A percentile compares a stretch with the other conserved stretches of the same genome.
Conservation (phyloP, 2,113 vertebrate genomes). For the Chaenogobius annularis region DNA sequence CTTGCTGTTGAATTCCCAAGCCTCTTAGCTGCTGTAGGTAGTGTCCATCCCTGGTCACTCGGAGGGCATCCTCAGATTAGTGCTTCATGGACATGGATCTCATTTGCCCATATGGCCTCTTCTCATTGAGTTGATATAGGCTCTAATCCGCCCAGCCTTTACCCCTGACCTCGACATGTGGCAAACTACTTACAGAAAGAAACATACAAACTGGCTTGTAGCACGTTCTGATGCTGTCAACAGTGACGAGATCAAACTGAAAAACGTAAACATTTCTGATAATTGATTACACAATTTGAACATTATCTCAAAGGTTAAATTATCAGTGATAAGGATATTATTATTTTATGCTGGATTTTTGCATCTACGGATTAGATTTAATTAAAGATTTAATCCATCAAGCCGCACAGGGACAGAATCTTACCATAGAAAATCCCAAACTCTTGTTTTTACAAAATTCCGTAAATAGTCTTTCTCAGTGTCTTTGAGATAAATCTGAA, state of each 20-base stretch:
- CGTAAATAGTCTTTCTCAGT: background rate
- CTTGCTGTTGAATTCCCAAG: slow-evolving; percentile 62
- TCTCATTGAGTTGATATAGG: slow-evolving; percentile 71
- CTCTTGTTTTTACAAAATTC: slow-evolving; percentile 1
- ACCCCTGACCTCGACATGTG: slow-evolving; percentile 69
- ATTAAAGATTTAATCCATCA: slow-evolving; percentile 54
- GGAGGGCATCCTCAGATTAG: slow-evolving; percentile 75
- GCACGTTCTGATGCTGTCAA: slow-evolving; percentile 24
- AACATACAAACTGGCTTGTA: slow-evolving; percentile 35
- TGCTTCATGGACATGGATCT: slow-evolving; percentile 69
- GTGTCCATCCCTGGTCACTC: slow-evolving; percentile 70
- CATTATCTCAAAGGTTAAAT: background rate
- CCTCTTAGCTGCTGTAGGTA: slow-evolving; percentile 62
- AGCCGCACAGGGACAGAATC: slow-evolving; percentile 38
- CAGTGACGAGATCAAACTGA: slow-evolving; percentile 16
- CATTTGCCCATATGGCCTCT: slow-evolving; percentile 74
- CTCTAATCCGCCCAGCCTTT: slow-evolving; percentile 68
- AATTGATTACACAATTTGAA: background rate
- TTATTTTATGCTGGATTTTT: slow-evolving; percentile 25
- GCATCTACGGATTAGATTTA: slow-evolving; percentile 18
- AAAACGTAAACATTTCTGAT: background rate
- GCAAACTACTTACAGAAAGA: slow-evolving; percentile 59
- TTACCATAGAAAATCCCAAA: slow-evolving; percentile 10
- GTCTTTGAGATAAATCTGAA: background rate
- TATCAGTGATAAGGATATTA: slow-evolving; percentile 1